Conservation (phyloP, 2,888 invertebrate species). For the Xanthorhoe designata region DNA sequence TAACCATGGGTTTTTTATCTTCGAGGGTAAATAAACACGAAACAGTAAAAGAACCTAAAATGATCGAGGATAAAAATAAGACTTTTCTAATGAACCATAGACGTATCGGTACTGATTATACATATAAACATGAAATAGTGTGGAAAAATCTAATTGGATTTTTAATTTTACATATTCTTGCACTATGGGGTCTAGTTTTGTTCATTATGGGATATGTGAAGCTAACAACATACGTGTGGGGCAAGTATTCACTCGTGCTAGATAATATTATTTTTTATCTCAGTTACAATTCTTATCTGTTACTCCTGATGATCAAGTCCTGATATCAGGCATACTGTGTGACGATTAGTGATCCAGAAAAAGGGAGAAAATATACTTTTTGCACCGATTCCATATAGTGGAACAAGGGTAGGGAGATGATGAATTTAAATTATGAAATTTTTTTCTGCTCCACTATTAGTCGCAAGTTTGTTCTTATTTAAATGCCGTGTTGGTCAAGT, state of each 20-base stretch:
- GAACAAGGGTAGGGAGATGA: no score
- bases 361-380: no score
- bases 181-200: conserved; percentile 7
- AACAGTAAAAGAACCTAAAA: conserved; percentile 1
- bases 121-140: conserved; percentile 81
- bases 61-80: conserved; percentile 1
- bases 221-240: conserved; percentile 10
- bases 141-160: conserved; percentile 88
- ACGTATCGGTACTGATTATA: conserved; percentile 49
- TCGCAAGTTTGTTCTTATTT: no score
- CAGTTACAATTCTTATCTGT: not conserved
- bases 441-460: not conserved
- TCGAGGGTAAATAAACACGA: not conserved
- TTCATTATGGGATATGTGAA: not conserved
- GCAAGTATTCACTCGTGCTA: conserved; percentile 6
- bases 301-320: no score
- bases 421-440: not conserved
- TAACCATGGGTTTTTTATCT: conserved; percentile 3
- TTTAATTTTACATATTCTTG: conserved; percentile 74
- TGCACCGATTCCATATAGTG: no score
- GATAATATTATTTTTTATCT: conserved; percentile 7
- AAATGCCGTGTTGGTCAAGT: no score
- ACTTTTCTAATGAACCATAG: not conserved
- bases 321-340: no score
- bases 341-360: no score